A percentile compares a stretch with the other conserved stretches of the same genome.
These are phyloP conservation scores for Melipona bicolor DNA, from an alignment of 2,888 invertebrate genomes.

Conservation along the genomic window DNA sequence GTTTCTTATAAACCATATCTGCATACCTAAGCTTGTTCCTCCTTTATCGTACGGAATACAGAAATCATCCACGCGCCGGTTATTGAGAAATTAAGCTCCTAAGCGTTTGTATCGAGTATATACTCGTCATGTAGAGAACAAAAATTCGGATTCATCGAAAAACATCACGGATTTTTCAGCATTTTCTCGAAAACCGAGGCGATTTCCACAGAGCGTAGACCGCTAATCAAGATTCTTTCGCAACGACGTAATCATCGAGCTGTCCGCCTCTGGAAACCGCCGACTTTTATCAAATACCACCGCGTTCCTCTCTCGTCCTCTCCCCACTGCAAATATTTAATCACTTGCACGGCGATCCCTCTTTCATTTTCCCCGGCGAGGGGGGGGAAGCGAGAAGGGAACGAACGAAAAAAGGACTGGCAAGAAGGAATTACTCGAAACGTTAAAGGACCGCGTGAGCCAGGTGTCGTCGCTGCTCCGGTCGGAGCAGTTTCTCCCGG, in stretches of 20 bases:
- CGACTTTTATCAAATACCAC: constrained; percentile 7
- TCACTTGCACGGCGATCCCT: neutral
- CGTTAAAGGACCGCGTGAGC: constrained; percentile 36
- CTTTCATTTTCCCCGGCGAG: neutral
- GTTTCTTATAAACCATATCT: too few species aligned
- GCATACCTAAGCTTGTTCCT: too few species aligned
- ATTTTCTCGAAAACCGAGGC: too few species aligned
- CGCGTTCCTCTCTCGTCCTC: neutral
- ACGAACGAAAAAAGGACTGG: neutral
- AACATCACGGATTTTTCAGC: too few species aligned
- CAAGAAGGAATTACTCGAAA: constrained; percentile 31
- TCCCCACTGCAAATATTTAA: neutral
- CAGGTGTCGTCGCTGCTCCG: constrained; percentile 38
- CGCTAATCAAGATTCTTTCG: constrained; percentile 4
- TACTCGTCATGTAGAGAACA: too few species aligned
- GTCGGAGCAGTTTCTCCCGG: constrained; percentile 22
- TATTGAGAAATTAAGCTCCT: too few species aligned
- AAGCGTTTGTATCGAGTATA: too few species aligned
- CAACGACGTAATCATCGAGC: neutral
- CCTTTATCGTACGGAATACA: too few species aligned
- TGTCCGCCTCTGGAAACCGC: neutral
- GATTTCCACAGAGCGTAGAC: too few species aligned
- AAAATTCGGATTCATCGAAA: too few species aligned
- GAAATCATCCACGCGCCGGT: too few species aligned
- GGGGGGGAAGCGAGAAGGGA: neutral